Percentiles rank a stretch among this genome's conserved stretches.
phyloP scores from a whole-genome alignment of 1,140 invertebrate species.

The Diorhabda sublineata region DNA sequence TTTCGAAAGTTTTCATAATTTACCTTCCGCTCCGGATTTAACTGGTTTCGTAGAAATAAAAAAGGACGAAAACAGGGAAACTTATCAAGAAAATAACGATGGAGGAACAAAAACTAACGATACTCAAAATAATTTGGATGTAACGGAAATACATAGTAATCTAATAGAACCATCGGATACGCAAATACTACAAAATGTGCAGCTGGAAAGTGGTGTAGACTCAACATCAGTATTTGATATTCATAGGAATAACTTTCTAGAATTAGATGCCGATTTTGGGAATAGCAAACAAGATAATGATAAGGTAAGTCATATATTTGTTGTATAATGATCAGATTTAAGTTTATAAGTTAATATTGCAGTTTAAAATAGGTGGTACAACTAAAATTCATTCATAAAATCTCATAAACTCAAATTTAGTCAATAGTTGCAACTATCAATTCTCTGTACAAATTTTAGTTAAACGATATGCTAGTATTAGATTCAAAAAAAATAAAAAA shows the following conservation, averaged over 20 bases:
- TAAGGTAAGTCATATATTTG: background rate
- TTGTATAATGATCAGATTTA: no score
- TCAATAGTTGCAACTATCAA: no score
- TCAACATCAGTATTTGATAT: constrained; percentile 7
- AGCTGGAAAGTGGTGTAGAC: background rate
- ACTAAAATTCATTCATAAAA: no score
- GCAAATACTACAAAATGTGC: constrained; percentile 7
- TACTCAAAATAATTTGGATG: background rate
- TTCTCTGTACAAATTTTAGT: background rate
- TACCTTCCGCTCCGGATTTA: constrained; percentile 31
- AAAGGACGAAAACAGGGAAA: constrained; percentile 10
- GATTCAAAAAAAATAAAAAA: constrained; percentile 29
- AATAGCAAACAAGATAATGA: constrained; percentile 4
- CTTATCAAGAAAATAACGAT: constrained; percentile 10
- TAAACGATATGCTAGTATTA: constrained; percentile 30
- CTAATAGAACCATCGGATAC: background rate
- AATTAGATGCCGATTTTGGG: background rate
- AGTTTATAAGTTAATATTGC: no score
- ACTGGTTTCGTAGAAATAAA: constrained; percentile 23
- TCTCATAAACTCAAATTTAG: no score
- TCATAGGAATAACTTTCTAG: constrained; percentile 1
- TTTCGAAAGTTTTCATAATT: constrained; percentile 47
- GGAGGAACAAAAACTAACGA: constrained; percentile 6
- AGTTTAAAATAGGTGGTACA: no score
- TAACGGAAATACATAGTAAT: background rate